phyloP scores from a whole-genome alignment of 2,888 invertebrate genomes.

The Terebella lapidaria region DNA sequence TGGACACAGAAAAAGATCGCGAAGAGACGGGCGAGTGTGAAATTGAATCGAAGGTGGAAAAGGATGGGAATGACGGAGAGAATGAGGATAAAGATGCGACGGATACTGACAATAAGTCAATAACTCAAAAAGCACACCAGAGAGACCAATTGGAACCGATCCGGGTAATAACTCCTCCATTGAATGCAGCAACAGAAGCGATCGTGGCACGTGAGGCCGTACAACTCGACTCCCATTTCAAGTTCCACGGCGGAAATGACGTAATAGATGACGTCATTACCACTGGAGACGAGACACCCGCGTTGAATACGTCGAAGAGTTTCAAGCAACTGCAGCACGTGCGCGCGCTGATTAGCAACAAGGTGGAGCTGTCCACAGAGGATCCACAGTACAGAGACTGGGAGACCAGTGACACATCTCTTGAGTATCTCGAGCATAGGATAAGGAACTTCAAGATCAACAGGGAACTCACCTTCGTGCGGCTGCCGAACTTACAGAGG shows the following conservation, averaged over 20 bases:
- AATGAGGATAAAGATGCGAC: no score
- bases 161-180: neutral
- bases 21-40: neutral
- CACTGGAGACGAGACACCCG: neutral
- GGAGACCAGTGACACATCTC: conserved; percentile 36
- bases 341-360: neutral
- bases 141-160: neutral
- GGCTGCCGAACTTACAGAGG: neutral
- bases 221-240: neutral
- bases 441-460: conserved; percentile 9
- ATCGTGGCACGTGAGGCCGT: neutral
- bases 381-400: conserved; percentile 25
- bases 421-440: conserved; percentile 35
- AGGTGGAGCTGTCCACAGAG: neutral
- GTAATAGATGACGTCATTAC: neutral
- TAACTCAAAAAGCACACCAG: no score
- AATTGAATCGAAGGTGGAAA: neutral
- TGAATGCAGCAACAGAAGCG: neutral
- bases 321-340: neutral
- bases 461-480: neutral
- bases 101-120: no score
- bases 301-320: no score
- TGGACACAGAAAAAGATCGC: neutral
- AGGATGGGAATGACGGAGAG: neutral
- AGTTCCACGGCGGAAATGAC: neutral